Base-by-base conservation (phyloP, 2,888 invertebrate genomes). In the Ochropleura plecta region DNA sequence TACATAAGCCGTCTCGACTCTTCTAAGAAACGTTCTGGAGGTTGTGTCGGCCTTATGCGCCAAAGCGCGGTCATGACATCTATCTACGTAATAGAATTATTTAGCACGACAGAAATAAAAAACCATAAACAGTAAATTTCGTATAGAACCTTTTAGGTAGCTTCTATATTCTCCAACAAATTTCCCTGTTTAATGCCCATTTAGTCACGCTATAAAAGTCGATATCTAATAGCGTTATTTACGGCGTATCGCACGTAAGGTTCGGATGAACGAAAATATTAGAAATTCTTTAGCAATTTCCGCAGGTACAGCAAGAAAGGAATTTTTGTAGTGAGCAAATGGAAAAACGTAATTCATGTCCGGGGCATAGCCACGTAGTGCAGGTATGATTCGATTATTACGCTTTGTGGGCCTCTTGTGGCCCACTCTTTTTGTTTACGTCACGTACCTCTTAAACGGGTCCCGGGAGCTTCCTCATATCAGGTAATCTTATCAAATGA, bases 321-420 rank as follows among this genome's bases (percentile, higher is more conserved):
- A 83, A 86, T 80, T 64, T 85, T 84, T 86, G 79, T 86, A 82
- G 81, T 81, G 82, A 83, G 79, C 73, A 85, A 88, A 89, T 84
- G 77, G 86, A 79, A 88, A 87, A 86, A 84, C 71, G 84, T 85
- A 81, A 83, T 83, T 83, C 73, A 69, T 81, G 79, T 86, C 73
- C 73, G 60, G 71, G 46, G 76, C 83, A 83, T 83, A 79, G 77
- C 81, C 86, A 80, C 83, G 84, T 83, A 82, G 77, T 77, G 76
- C 81, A 84, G 87, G 84, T 84, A 85, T 85, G 76, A 89, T 87
- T 87, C 83, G 84, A 88, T 89, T 90, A 87, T 85, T 75, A 76
- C 67, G 69, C 73, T 81, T 67, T 74, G 64, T 71, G 65, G 65
- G 55, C 46, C 69, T 67, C 64, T 73, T 71, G 65, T 65, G 60